phyloP scores from a whole-genome alignment of 1,140 invertebrate genomes.

The Anadara kagoshimensis region DNA sequence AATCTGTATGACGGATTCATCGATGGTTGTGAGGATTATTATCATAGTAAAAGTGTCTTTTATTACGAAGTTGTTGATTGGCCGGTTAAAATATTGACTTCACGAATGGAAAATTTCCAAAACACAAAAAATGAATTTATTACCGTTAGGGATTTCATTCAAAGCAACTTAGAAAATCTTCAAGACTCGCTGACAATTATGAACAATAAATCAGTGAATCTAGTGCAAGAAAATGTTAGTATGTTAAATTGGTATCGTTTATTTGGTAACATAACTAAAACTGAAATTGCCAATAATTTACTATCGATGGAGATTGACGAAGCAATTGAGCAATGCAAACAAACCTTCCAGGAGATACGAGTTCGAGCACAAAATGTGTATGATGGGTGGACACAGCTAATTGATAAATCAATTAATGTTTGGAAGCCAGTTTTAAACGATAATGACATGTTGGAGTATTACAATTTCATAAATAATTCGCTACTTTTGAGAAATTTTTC shows the following conservation, averaged over 20 bases:
- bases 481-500: constrained; percentile 40
- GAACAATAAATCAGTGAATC: constrained; percentile 19
- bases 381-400: constrained; percentile 50
- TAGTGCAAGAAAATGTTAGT: constrained; percentile 25
- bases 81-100: constrained; percentile 44
- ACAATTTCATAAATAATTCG: constrained; percentile 45
- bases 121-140: constrained; percentile 35
- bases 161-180: constrained; percentile 38
- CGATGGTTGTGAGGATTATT: constrained; percentile 40
- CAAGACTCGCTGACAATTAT: constrained; percentile 22
- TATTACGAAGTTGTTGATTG: constrained; percentile 54
- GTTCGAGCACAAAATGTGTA: constrained; percentile 53
- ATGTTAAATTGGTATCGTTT: constrained; percentile 39
- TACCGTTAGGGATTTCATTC: constrained; percentile 19
- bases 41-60: constrained; percentile 53
- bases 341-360: constrained; percentile 55
- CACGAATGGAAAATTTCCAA: constrained; percentile 37
- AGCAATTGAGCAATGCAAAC: constrained; percentile 37
- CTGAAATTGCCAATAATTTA: constrained; percentile 44
- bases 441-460: constrained; percentile 55
- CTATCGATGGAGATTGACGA: constrained; percentile 40
- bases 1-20: constrained; percentile 29
- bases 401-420: constrained; percentile 26
- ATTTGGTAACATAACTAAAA: constrained; percentile 11
- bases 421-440: constrained; percentile 55